Percentiles rank a stretch among this genome's conserved stretches.
Conservation (phyloP, 2,888 invertebrate genomes). For the Noctua pronuba region DNA sequence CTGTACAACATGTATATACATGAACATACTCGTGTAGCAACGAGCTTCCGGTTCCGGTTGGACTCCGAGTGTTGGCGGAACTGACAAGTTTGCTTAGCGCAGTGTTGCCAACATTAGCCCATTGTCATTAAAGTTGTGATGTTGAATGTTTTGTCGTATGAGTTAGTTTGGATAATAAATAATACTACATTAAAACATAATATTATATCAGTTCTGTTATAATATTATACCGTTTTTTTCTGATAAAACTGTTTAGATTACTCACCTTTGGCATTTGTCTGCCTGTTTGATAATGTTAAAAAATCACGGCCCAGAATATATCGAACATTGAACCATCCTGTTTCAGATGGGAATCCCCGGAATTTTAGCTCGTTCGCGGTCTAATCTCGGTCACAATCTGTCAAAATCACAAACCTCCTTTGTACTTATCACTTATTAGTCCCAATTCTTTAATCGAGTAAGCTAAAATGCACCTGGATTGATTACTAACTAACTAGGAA, state of each 20-base stretch:
- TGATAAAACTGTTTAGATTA: background rate
- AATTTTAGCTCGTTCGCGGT: background rate
- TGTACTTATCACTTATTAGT: background rate
- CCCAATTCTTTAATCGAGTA: background rate
- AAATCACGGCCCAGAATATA: background rate
- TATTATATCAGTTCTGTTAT: background rate
- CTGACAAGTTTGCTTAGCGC: constrained; percentile 73
- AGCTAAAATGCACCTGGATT: background rate
- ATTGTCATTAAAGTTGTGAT: constrained; percentile 66
- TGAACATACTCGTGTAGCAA: constrained; percentile 62
- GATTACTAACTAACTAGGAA: too few species aligned
- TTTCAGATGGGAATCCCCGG: background rate
- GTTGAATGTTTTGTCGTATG: constrained; percentile 47
- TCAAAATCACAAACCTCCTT: background rate
- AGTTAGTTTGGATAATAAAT: constrained; percentile 44
- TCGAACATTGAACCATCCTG: background rate
- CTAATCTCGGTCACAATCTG: background rate
- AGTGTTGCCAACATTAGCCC: constrained; percentile 71
- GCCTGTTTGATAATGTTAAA: background rate
- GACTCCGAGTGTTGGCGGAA: constrained; percentile 72
- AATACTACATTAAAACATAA: background rate
- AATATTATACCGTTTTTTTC: background rate
- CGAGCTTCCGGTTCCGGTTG: constrained; percentile 73
- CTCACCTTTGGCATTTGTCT: background rate
- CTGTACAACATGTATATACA: constrained; percentile 37